These are phyloP conservation scores for Hetaerina titia DNA, from an alignment of 2,888 invertebrate genomes.

Conservation along the genomic window DNA sequence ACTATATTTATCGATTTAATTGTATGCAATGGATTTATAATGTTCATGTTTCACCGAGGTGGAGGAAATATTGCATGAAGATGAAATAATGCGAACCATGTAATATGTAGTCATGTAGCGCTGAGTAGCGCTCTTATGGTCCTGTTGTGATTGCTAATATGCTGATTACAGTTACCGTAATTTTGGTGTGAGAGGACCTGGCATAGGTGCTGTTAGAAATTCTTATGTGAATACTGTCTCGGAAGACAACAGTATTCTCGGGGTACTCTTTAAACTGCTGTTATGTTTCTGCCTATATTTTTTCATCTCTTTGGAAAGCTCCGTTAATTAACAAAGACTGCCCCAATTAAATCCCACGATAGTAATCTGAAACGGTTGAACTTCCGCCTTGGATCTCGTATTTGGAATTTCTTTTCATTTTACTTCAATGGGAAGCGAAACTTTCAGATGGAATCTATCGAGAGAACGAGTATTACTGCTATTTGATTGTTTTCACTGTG, in stretches of 20 bases:
- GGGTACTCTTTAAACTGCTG: too few relatives aligned
- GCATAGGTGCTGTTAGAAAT: not conserved
- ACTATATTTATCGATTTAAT: too few relatives aligned
- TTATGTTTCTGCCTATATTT: not conserved
- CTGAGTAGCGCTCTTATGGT: too few relatives aligned
- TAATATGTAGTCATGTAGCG: too few relatives aligned
- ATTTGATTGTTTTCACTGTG: not conserved
- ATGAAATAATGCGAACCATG: too few relatives aligned
- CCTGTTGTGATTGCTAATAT: too few relatives aligned
- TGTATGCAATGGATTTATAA: too few relatives aligned
- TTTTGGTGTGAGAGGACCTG: not conserved
- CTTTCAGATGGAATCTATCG: not conserved
- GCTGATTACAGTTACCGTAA: not conserved
- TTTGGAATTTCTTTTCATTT: conserved; percentile 39
- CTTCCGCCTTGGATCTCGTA: conserved; percentile 30
- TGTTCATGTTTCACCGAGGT: too few relatives aligned
- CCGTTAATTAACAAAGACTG: not conserved
- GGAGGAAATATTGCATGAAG: too few relatives aligned
- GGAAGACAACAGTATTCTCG: too few relatives aligned
- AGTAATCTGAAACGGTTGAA: conserved; percentile 43
- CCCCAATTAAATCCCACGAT: conserved; percentile 6
- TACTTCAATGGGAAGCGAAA: not conserved
- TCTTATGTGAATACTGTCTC: not conserved
- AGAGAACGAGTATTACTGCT: not conserved
- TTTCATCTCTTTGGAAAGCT: not conserved